Evolutionary conservation across 2,888 invertebrate species (phyloP).

Genomic region (Nudaria mundana): DNA sequence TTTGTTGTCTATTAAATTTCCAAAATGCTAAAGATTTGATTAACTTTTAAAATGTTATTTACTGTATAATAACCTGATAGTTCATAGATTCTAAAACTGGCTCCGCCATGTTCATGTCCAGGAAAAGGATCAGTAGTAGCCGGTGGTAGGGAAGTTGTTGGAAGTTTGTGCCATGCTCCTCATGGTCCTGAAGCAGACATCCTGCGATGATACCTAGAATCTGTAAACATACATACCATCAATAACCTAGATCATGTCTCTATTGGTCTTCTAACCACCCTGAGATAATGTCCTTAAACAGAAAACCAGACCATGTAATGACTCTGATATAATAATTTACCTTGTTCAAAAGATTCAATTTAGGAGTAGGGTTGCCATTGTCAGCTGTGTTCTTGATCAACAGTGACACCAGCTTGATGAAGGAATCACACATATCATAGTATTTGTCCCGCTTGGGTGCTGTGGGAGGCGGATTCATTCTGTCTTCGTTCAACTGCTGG

Average conservation of each 20-base stretch:
- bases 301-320: too few species aligned
- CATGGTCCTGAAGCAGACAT: constrained; percentile 97
- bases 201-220: constrained; percentile 96
- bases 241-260: too few species aligned
- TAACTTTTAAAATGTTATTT: background rate
- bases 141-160: constrained; percentile 99
- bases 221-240: constrained; percentile 38
- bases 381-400: constrained; percentile 98
- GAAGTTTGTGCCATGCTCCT: constrained; percentile 93
- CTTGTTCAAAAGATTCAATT: constrained; percentile 98
- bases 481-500: constrained; percentile 88
- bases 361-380: constrained; percentile 94
- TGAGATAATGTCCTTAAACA: too few species aligned
- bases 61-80: constrained; percentile 83
- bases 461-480: constrained; percentile 82
- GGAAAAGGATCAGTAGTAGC: constrained; percentile 96
- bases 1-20: background rate
- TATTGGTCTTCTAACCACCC: too few species aligned
- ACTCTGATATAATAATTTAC: too few species aligned
- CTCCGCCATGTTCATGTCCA: constrained; percentile 97
- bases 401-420: constrained; percentile 94
- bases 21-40: too few species aligned
- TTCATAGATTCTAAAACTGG: constrained; percentile 96
- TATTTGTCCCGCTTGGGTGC: constrained; percentile 90
- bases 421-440: constrained; percentile 97